These are phyloP conservation scores for Dryoscopus gambensis DNA, from an alignment of 2,113 vertebrate genomes.

Conservation along the genomic window DNA sequence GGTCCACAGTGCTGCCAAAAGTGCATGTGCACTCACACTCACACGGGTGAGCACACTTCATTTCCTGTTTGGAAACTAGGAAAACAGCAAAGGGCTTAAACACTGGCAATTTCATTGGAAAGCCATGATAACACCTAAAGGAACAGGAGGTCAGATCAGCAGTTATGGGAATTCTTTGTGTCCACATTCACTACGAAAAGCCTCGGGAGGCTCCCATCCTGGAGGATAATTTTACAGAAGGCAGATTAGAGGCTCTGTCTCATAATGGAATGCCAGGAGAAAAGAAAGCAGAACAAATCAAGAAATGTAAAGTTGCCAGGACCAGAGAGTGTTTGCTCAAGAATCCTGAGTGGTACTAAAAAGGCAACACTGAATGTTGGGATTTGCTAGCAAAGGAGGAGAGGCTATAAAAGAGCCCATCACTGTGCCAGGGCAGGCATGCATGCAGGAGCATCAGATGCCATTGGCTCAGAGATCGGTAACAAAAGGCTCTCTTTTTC, in stretches of 20 bases:
- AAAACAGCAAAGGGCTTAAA: not conserved
- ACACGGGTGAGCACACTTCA: not conserved
- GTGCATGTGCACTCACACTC: not conserved
- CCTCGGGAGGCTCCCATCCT: not conserved
- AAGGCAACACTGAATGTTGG: not conserved
- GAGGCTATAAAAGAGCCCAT: not conserved
- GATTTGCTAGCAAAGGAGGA: not conserved
- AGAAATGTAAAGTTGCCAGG: not conserved
- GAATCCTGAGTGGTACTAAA: not conserved
- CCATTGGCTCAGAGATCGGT: not conserved
- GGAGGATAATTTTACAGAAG: not conserved
- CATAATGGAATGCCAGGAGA: not conserved
- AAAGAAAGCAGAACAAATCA: not conserved
- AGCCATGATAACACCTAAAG: not conserved
- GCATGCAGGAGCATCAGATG: not conserved
- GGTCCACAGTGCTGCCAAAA: not conserved
- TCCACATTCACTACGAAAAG: not conserved
- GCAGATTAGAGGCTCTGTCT: not conserved
- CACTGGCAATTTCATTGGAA: not conserved
- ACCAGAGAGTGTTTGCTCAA: not conserved
- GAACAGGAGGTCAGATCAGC: not conserved
- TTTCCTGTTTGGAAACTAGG: conserved; percentile 48
- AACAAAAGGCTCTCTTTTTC: conserved; percentile 25
- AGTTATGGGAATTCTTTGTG: not conserved
- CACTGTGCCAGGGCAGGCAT: not conserved